Conservation (phyloP, 2,888 invertebrate species). For the Mesorhabditis sp. region DNA sequence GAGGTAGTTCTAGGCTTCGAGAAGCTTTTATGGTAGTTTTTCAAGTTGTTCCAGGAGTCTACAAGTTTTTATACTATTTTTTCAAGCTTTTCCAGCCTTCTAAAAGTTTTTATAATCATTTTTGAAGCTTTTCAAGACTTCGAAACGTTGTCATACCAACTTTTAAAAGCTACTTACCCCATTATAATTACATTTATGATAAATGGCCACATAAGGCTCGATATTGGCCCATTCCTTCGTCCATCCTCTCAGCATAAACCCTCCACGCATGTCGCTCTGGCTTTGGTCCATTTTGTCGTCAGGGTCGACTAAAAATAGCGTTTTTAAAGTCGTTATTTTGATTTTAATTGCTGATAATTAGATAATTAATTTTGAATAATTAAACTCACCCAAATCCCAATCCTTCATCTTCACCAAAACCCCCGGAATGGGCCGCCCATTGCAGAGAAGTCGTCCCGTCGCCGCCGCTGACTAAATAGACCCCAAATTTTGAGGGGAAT, state of each 20-base stretch:
- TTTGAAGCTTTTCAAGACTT: background rate
- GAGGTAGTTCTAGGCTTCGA: no score
- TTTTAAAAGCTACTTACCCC: background rate
- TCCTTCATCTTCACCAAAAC: constrained; percentile 4
- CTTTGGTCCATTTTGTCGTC: constrained; percentile 4
- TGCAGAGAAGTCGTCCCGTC: background rate
- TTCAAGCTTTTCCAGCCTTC: no score
- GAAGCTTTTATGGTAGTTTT: no score
- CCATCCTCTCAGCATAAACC: background rate
- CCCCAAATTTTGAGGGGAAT: no score
- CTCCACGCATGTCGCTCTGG: background rate
- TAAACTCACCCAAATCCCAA: constrained; percentile 1
- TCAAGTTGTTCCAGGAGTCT: no score
- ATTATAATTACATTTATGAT: background rate
- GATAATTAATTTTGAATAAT: background rate
- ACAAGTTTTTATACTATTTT: no score
- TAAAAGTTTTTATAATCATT: no score
- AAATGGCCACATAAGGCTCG: background rate
- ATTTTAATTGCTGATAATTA: background rate
- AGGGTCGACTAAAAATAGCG: background rate
- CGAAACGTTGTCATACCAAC: background rate
- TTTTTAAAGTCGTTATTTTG: no score
- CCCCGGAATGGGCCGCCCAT: constrained; percentile 3
- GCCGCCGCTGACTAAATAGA: background rate
- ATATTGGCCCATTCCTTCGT: background rate